Conservation (phyloP, 2,888 invertebrate genomes). For the Notocelia uddmanniana region DNA sequence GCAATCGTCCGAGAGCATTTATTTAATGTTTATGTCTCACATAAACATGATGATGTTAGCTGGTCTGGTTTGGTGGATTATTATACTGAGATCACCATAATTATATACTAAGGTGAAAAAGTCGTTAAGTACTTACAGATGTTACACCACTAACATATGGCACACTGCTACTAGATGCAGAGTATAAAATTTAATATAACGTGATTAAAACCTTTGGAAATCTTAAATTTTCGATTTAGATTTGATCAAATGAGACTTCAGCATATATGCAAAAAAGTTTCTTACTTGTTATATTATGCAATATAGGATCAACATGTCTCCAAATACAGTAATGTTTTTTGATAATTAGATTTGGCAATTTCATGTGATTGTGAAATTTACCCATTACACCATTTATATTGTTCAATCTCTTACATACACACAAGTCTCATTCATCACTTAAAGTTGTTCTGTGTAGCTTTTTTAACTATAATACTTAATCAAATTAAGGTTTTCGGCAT, state of each 20-base stretch:
- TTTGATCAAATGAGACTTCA: constrained; percentile 1
- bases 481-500: background rate
- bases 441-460: constrained; percentile 4
- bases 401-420: background rate
- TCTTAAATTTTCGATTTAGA: background rate
- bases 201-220: background rate
- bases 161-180: constrained; percentile 13
- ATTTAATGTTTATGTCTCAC: background rate
- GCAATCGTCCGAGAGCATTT: background rate
- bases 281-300: background rate
- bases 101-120: constrained; percentile 24
- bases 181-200: background rate
- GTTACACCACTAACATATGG: constrained; percentile 17
- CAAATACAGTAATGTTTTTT: background rate
- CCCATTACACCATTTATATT: background rate
- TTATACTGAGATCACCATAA: constrained; percentile 39
- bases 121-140: constrained; percentile 4
- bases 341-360: background rate
- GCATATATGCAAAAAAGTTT: background rate
- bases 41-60: background rate
- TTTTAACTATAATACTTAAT: background rate
- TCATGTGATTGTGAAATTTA: background rate
- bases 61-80: constrained; percentile 4
- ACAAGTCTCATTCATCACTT: background rate
- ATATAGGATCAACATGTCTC: background rate